A percentile compares a stretch with the other conserved stretches of the same genome.
phyloP scores from a whole-genome alignment of 2,888 invertebrate species.

The Phasia obesa region DNA sequence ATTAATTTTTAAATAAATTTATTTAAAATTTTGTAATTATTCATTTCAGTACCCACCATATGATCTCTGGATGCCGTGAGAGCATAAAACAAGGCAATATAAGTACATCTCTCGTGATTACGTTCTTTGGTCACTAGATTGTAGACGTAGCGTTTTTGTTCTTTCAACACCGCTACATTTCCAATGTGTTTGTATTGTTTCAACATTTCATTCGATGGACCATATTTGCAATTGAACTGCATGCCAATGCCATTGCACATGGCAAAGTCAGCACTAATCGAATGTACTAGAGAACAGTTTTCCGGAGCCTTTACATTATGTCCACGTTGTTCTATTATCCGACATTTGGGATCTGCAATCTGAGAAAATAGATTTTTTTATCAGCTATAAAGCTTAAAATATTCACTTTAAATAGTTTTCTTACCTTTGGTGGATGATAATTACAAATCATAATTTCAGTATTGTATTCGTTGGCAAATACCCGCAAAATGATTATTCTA shows the following conservation, averaged over 20 bases:
- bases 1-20: not conserved
- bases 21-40: not conserved
- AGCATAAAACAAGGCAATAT: slow-evolving; percentile 82
- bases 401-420: not conserved
- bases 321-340: slow-evolving; percentile 82
- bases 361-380: slow-evolving; percentile 38
- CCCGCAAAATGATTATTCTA: slow-evolving; percentile 76
- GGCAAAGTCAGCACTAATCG: slow-evolving; percentile 84
- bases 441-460: slow-evolving; percentile 77
- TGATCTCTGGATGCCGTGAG: slow-evolving; percentile 80
- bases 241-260: slow-evolving; percentile 85
- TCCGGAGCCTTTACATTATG: slow-evolving; percentile 83
- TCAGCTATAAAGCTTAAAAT: not conserved
- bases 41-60: slow-evolving; percentile 76
- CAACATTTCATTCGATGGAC: slow-evolving; percentile 77
- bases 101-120: slow-evolving; percentile 84
- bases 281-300: slow-evolving; percentile 84
- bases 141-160: slow-evolving; percentile 83
- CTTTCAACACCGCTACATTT: slow-evolving; percentile 83
- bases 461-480: slow-evolving; percentile 77
- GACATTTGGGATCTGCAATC: slow-evolving; percentile 75
- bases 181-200: slow-evolving; percentile 80
- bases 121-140: slow-evolving; percentile 85
- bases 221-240: slow-evolving; percentile 79
- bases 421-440: slow-evolving; percentile 74